Percentiles rank a stretch among this genome's conserved stretches.
Conservation (phyloP, 2,113 vertebrate species). For the Ginglymostoma cirratum region DNA sequence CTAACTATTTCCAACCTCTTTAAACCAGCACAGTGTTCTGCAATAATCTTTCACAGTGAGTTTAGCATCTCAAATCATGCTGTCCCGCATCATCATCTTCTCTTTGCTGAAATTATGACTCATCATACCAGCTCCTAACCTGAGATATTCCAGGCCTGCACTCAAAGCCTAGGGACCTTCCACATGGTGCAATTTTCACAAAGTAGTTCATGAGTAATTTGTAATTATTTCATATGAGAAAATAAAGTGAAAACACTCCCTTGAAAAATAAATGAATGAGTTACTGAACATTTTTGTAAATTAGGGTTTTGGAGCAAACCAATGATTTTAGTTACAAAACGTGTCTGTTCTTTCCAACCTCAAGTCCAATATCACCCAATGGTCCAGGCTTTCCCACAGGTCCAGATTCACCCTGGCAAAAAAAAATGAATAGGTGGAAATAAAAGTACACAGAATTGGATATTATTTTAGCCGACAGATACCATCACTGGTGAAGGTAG, state of each 20-base stretch:
- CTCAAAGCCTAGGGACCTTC: background rate
- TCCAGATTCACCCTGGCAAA: slow-evolving; percentile 56
- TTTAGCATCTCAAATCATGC: background rate
- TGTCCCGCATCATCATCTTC: background rate
- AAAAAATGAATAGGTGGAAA: slow-evolving; percentile 6
- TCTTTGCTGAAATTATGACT: background rate
- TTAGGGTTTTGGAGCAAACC: background rate
- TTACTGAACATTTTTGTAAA: background rate
- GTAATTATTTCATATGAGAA: background rate
- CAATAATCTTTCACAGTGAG: background rate
- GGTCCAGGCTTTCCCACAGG: slow-evolving; percentile 51
- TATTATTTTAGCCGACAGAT: background rate
- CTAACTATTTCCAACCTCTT: background rate
- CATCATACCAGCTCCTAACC: background rate
- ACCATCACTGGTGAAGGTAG: background rate
- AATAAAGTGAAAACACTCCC: background rate
- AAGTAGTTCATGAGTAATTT: background rate
- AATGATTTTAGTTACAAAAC: background rate
- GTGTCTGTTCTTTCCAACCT: slow-evolving; percentile 5
- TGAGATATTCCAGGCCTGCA: too few species aligned
- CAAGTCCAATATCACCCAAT: slow-evolving; percentile 43
- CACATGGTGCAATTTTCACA: background rate
- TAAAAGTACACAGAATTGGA: background rate
- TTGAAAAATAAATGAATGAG: background rate
- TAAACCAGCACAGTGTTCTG: background rate